Conservation (phyloP, 2,888 invertebrate species). For the Tuberolachnus salignus region DNA sequence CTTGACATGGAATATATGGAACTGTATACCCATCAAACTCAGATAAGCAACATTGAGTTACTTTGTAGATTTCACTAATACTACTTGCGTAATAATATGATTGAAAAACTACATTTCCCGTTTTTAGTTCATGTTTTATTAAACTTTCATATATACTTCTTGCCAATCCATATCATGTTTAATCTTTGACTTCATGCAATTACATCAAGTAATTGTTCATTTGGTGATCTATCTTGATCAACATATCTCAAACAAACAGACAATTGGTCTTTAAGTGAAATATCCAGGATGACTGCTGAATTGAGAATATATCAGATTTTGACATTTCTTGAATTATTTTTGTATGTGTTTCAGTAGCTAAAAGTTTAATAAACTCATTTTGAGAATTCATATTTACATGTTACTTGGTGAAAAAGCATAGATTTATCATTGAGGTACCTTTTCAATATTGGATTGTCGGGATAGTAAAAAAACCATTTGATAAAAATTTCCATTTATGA, state of each 20-base stretch:
- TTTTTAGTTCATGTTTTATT: conserved; percentile 25
- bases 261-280: conserved; percentile 46
- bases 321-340: not conserved
- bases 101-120: conserved; percentile 40
- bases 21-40: conserved; percentile 38
- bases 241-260: conserved; percentile 35
- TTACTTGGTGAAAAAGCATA: no score
- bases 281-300: conserved; percentile 45
- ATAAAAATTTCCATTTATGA: no score
- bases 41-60: conserved; percentile 28
- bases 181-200: conserved; percentile 29
- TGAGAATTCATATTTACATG: no score
- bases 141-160: conserved; percentile 23
- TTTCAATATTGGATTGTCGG: no score
- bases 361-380: no score
- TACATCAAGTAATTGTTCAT: conserved; percentile 19
- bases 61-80: conserved; percentile 42
- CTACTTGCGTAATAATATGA: conserved; percentile 46
- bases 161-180: conserved; percentile 24
- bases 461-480: no score
- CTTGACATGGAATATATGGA: conserved; percentile 42
- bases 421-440: no score
- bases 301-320: conserved; percentile 25
- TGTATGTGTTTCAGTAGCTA: no score
- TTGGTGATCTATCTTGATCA: conserved; percentile 2